A percentile compares a stretch with the other conserved stretches of the same genome.
Evolutionary conservation across 2,113 vertebrate genomes (phyloP).

Genomic region (Podarcis muralis): DNA sequence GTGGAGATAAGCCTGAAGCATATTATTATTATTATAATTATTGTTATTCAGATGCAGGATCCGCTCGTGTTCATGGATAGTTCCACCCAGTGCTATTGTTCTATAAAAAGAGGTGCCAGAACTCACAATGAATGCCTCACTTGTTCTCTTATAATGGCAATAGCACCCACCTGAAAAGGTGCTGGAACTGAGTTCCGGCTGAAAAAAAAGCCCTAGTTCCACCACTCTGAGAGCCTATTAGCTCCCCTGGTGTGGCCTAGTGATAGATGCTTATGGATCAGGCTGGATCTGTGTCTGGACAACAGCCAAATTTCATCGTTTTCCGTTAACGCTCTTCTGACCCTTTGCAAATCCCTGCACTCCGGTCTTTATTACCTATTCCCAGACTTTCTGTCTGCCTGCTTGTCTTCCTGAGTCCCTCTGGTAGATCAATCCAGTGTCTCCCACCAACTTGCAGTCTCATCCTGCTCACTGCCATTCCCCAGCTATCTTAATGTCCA

Average conservation of each 20-base stretch:
- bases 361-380: not conserved
- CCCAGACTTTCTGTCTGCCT: not conserved
- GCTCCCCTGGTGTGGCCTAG: not conserved
- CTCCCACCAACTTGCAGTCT: not conserved
- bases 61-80: not conserved
- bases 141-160: too few relatives aligned
- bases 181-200: too few relatives aligned
- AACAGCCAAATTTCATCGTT: not conserved
- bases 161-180: too few relatives aligned
- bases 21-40: too few relatives aligned
- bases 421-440: not conserved
- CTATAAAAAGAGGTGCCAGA: too few relatives aligned
- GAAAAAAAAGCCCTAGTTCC: not conserved
- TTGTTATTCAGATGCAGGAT: not conserved
- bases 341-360: not conserved
- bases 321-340: not conserved
- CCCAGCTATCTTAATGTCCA: not conserved
- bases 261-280: not conserved
- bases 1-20: not conserved
- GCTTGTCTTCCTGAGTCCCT: not conserved
- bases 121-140: not conserved
- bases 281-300: not conserved
- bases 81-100: too few relatives aligned
- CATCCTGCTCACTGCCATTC: not conserved
- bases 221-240: not conserved